These are phyloP conservation scores for Dicyrtomina minuta DNA, from an alignment of 2,888 invertebrate species.

Conservation along the genomic window DNA sequence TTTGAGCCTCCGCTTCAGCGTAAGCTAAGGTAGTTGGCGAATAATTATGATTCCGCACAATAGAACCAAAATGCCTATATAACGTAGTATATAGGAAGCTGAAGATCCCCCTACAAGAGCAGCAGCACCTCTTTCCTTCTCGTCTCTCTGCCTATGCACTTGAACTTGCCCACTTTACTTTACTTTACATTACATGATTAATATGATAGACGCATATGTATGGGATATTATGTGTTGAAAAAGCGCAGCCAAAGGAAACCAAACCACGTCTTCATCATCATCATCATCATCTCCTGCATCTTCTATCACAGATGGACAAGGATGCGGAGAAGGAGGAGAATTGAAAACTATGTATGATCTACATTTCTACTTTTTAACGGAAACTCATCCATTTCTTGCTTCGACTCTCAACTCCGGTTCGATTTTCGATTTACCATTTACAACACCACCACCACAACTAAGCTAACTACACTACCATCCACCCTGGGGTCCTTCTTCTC, in stretches of 20 bases:
- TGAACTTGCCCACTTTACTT: slow-evolving; percentile 47
- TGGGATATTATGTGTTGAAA: no score
- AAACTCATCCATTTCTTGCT: slow-evolving; percentile 43
- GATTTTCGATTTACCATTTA: slow-evolving; percentile 48
- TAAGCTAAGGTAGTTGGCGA: no score
- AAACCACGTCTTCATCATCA: slow-evolving; percentile 4
- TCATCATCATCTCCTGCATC: slow-evolving; percentile 2
- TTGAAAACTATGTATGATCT: slow-evolving; percentile 46
- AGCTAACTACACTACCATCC: background rate
- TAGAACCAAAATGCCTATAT: no score
- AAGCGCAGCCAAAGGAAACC: no score
- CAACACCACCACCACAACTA: slow-evolving; percentile 23
- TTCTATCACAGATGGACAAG: slow-evolving; percentile 2
- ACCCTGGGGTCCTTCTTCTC: background rate
- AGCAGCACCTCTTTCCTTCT: slow-evolving; percentile 41
- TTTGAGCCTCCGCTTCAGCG: background rate
- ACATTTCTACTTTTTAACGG: slow-evolving; percentile 55
- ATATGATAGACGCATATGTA: no score
- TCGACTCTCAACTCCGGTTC: slow-evolving; percentile 51
- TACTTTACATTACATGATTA: no score
- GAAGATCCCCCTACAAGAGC: no score
- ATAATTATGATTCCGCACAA: no score
- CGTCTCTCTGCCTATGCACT: slow-evolving; percentile 35
- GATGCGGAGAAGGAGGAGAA: no score
- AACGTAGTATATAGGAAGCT: no score